Conservation (phyloP, 1,140 invertebrate genomes). For the Zelostemma sp. region DNA sequence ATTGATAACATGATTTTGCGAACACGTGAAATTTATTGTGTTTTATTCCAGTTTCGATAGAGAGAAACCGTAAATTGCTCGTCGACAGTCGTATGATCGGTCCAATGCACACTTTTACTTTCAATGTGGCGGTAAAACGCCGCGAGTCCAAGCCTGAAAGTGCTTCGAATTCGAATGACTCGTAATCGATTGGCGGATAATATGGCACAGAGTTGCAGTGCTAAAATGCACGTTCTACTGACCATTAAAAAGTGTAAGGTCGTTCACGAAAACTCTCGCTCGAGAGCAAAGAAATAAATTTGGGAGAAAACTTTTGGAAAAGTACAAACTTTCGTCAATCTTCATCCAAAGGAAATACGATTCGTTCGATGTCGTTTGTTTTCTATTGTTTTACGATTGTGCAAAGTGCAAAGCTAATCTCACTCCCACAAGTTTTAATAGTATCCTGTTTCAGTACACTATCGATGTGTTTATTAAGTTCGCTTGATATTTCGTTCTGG, state of each 20-base stretch:
- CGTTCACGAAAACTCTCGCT: too few relatives aligned
- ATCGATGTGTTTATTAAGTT: not conserved
- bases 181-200: slow-evolving; percentile 30
- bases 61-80: slow-evolving; percentile 22
- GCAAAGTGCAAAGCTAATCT: too few relatives aligned
- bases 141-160: slow-evolving; percentile 29
- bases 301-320: too few relatives aligned
- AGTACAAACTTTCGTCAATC: too few relatives aligned
- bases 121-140: slow-evolving; percentile 21
- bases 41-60: slow-evolving; percentile 7
- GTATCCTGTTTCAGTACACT: slow-evolving; percentile 17
- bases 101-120: slow-evolving; percentile 44
- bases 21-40: slow-evolving; percentile 8
- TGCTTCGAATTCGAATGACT: slow-evolving; percentile 28
- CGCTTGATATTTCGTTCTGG: slow-evolving; percentile 25
- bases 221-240: slow-evolving; percentile 16
- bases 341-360: too few relatives aligned
- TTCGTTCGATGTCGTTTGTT: too few relatives aligned
- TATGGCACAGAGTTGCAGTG: slow-evolving; percentile 10
- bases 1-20: not conserved
- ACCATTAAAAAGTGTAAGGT: too few relatives aligned
- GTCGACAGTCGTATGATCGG: slow-evolving; percentile 27
- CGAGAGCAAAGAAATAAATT: too few relatives aligned
- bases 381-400: too few relatives aligned
- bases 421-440: slow-evolving; percentile 5